A percentile compares a stretch with the other conserved stretches of the same genome.
These are phyloP conservation scores for Sycobia sp. DNA, from an alignment of 1,140 invertebrate genomes.

Conservation along the genomic window DNA sequence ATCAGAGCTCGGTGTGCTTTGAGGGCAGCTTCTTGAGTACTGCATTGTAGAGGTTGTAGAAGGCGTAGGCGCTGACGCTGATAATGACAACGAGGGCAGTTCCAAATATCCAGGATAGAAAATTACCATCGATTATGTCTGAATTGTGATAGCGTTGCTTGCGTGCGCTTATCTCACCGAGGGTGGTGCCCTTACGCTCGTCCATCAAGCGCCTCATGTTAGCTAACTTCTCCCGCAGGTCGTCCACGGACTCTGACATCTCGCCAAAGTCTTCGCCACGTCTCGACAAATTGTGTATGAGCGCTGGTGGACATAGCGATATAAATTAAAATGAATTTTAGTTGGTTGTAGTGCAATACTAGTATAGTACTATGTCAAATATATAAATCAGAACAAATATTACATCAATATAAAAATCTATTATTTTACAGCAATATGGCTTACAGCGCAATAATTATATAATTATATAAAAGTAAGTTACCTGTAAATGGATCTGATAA, in stretches of 20 bases:
- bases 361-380: neutral
- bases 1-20: constrained; percentile 76
- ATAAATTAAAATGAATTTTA: neutral
- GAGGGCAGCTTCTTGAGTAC: constrained; percentile 80
- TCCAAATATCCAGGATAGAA: constrained; percentile 78
- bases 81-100: constrained; percentile 77
- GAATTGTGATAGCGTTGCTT: constrained; percentile 59
- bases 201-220: constrained; percentile 82
- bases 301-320: constrained; percentile 5
- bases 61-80: constrained; percentile 79
- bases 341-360: neutral
- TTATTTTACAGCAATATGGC: too few relatives aligned
- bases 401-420: neutral
- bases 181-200: constrained; percentile 66
- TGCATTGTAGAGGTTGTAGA: constrained; percentile 81
- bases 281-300: constrained; percentile 6
- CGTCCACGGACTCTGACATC: constrained; percentile 76
- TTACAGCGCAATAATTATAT: too few relatives aligned
- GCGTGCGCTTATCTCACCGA: constrained; percentile 56
- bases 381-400: neutral
- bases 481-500: too few relatives aligned
- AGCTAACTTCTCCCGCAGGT: constrained; percentile 73
- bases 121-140: constrained; percentile 78
- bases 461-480: too few relatives aligned
- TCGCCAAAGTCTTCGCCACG: constrained; percentile 55